Conservation (phyloP, 1,140 invertebrate species). For the Platorchestia sp. region DNA sequence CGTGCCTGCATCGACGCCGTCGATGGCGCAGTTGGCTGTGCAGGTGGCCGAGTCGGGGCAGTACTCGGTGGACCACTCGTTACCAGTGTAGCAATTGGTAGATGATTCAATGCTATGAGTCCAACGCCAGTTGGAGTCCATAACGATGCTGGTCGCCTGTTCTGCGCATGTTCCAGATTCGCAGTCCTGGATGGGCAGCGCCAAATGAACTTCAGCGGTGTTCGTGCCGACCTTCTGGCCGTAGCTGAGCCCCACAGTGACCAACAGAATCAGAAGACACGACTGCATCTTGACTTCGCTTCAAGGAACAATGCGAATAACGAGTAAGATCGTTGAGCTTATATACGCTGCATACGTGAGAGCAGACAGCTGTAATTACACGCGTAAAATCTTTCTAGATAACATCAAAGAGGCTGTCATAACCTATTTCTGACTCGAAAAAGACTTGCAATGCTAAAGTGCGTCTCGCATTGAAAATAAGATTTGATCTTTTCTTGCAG, state of each 20-base stretch:
- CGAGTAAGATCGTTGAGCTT: neutral
- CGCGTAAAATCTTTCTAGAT: too few relatives aligned
- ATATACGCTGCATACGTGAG: neutral
- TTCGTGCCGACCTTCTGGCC: constrained; percentile 62
- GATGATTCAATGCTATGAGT: constrained; percentile 59
- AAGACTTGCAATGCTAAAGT: too few relatives aligned
- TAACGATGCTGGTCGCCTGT: constrained; percentile 51
- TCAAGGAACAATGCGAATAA: neutral
- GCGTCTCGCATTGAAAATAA: too few relatives aligned
- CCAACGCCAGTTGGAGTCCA: constrained; percentile 67
- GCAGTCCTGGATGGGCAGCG: constrained; percentile 61
- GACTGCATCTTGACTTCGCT: neutral
- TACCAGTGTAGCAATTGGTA: constrained; percentile 66
- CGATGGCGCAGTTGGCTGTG: constrained; percentile 66
- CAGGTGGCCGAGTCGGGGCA: constrained; percentile 66
- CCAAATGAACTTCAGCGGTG: constrained; percentile 58
- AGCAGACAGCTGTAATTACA: neutral
- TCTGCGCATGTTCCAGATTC: constrained; percentile 59
- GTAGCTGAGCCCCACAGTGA: constrained; percentile 3
- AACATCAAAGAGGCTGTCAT: too few relatives aligned
- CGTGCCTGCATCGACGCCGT: constrained; percentile 62
- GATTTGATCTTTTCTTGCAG: too few relatives aligned
- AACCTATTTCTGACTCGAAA: too few relatives aligned
- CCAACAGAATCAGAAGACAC: constrained; percentile 29
- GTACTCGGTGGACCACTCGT: constrained; percentile 62